A percentile compares a stretch with the other conserved stretches of the same genome.
These are phyloP conservation scores for Lethocerus indicus DNA, from an alignment of 1,140 invertebrate species.

Conservation along the genomic window DNA sequence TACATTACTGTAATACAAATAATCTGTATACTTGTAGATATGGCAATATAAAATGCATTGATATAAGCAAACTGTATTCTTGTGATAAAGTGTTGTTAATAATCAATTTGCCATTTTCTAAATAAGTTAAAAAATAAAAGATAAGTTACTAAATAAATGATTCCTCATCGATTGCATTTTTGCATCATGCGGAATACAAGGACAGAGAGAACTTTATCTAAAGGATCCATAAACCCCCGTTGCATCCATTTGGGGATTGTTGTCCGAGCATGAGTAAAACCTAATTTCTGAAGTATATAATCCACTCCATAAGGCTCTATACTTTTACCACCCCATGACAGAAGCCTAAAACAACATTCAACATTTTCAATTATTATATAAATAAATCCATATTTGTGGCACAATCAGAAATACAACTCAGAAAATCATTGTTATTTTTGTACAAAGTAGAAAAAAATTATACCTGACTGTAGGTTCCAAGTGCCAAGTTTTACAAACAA, in stretches of 20 bases:
- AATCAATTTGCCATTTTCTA: too few species aligned
- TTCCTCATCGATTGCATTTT: too few species aligned
- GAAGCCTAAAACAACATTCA: constrained; percentile 34
- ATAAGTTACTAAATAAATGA: too few species aligned
- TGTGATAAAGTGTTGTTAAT: too few species aligned
- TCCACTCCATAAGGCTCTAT: constrained; percentile 96
- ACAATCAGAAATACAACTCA: not conserved
- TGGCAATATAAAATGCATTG: too few species aligned
- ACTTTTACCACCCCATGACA: constrained; percentile 90
- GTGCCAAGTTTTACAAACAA: constrained; percentile 93
- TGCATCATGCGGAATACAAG: constrained; percentile 26
- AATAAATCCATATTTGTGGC: not conserved
- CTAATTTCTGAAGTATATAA: constrained; percentile 90
- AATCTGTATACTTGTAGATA: too few species aligned
- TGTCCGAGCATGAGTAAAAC: constrained; percentile 88
- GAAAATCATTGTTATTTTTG: constrained; percentile 8
- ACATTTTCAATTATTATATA: constrained; percentile 1
- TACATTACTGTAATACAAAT: too few species aligned
- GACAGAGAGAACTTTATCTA: constrained; percentile 58
- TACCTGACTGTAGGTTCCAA: constrained; percentile 91
- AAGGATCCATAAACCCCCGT: constrained; percentile 88
- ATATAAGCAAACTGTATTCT: too few species aligned
- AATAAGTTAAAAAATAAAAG: too few species aligned
- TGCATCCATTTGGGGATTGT: constrained; percentile 99
- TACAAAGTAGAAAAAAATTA: constrained; percentile 13